phyloP scores from a whole-genome alignment of 1,140 invertebrate genomes.

The Centruroides sculpturatus region DNA sequence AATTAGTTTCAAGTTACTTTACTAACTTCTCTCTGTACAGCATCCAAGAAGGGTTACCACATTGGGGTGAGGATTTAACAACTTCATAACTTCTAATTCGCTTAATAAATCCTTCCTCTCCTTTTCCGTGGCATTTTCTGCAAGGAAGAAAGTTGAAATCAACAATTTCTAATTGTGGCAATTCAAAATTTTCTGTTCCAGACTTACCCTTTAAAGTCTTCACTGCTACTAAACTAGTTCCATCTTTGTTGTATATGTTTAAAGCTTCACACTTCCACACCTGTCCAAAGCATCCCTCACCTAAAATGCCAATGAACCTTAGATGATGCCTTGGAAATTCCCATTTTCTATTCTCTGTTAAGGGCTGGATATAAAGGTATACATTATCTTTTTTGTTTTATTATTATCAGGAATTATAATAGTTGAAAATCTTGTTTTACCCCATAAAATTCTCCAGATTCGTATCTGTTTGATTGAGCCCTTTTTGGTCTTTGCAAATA shows the following conservation, averaged over 20 bases:
- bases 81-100: constrained; percentile 65
- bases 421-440: not conserved
- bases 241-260: constrained; percentile 20
- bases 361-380: not conserved
- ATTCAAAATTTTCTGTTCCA: too few relatives aligned
- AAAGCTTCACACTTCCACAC: constrained; percentile 62
- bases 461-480: constrained; percentile 7
- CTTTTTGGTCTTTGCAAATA: constrained; percentile 4
- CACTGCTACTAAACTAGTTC: constrained; percentile 10
- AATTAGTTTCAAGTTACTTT: not conserved
- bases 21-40: constrained; percentile 48
- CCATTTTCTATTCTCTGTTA: constrained; percentile 39
- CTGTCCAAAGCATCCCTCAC: constrained; percentile 88
- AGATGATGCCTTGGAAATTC: constrained; percentile 74
- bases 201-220: constrained; percentile 15
- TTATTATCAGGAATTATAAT: not conserved
- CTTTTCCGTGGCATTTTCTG: constrained; percentile 76
- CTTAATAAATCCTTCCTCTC: constrained; percentile 66
- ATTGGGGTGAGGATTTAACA: constrained; percentile 55
- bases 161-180: too few relatives aligned
- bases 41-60: constrained; percentile 61
- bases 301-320: constrained; percentile 72
- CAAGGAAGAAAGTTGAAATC: constrained; percentile 31
- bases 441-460: constrained; percentile 8
- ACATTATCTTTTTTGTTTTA: not conserved